A percentile compares a stretch with the other conserved stretches of the same genome.
phyloP scores from a whole-genome alignment of 2,888 invertebrate genomes.

The Plutella xylostella region DNA sequence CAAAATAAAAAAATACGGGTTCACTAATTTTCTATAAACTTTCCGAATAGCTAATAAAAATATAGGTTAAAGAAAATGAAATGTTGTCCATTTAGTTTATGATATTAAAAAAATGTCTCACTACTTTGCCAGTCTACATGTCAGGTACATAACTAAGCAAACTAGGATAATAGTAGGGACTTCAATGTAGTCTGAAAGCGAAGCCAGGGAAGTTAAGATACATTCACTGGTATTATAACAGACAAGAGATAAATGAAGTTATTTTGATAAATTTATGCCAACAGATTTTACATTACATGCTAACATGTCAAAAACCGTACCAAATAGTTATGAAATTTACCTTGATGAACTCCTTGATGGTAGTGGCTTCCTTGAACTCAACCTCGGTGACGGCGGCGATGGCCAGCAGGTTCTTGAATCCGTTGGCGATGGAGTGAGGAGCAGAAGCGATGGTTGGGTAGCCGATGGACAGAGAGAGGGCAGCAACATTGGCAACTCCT shows the following conservation, averaged over 20 bases:
- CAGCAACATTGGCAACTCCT: constrained; percentile 95
- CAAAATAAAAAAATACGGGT: too few species aligned
- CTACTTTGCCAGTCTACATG: constrained; percentile 35
- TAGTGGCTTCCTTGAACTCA: constrained; percentile 93
- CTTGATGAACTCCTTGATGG: constrained; percentile 93
- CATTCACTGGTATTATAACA: constrained; percentile 27
- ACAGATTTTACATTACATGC: neutral
- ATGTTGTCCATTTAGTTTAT: neutral
- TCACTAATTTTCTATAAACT: too few species aligned
- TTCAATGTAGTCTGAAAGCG: constrained; percentile 34
- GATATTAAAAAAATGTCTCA: constrained; percentile 21
- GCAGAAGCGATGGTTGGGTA: constrained; percentile 98
- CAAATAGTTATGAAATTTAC: constrained; percentile 52
- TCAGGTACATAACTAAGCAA: constrained; percentile 18
- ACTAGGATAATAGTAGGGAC: constrained; percentile 39
- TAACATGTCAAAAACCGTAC: neutral
- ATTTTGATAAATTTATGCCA: too few species aligned
- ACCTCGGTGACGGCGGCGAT: constrained; percentile 96
- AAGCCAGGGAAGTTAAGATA: constrained; percentile 24
- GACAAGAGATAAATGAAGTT: constrained; percentile 19
- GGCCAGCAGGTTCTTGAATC: constrained; percentile 97
- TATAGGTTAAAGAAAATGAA: neutral
- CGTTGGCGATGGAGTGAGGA: constrained; percentile 97
- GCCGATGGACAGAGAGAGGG: constrained; percentile 91
- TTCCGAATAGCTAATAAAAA: too few species aligned